Percentiles rank a stretch among this genome's conserved stretches.
Evolutionary conservation across 2,797 vertebrate genomes (phyloP).

Genomic region (Sebastes elongatus): DNA sequence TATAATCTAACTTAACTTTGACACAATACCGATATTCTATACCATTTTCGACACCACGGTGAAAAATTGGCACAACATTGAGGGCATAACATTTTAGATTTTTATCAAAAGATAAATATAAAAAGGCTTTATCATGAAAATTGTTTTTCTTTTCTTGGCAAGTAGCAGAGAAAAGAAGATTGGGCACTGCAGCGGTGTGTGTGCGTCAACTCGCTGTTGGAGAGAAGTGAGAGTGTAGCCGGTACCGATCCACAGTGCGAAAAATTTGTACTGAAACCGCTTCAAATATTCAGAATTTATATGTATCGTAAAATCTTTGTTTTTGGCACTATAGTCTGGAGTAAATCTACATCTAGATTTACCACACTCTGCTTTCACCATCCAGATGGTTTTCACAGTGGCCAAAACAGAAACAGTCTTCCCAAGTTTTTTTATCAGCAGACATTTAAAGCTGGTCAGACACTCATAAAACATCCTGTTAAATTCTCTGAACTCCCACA

Average conservation of each 20-base stretch:
- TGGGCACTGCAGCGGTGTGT: neutral
- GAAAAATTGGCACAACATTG: neutral
- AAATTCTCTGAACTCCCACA: too few relatives aligned
- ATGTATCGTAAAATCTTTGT: neutral
- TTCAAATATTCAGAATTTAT: neutral
- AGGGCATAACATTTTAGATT: neutral
- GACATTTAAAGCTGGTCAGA: neutral
- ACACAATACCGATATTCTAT: neutral
- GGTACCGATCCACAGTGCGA: neutral
- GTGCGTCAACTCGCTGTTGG: too few relatives aligned
- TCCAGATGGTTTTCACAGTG: neutral
- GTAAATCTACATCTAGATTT: slow-evolving; percentile 3
- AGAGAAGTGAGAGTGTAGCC: neutral
- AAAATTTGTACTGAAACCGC: neutral
- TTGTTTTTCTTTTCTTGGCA: too few relatives aligned
- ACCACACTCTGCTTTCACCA: neutral
- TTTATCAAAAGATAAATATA: neutral
- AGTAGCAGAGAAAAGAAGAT: neutral
- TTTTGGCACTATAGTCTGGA: neutral
- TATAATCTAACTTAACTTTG: rapidly evolving
- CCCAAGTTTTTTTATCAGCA: neutral
- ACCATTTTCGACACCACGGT: too few relatives aligned
- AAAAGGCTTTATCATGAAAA: too few relatives aligned
- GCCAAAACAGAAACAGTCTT: neutral
- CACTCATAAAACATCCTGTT: neutral